Evolutionary conservation across 2,888 invertebrate genomes (phyloP).

Genomic region (Ophonus ardosiacus): DNA sequence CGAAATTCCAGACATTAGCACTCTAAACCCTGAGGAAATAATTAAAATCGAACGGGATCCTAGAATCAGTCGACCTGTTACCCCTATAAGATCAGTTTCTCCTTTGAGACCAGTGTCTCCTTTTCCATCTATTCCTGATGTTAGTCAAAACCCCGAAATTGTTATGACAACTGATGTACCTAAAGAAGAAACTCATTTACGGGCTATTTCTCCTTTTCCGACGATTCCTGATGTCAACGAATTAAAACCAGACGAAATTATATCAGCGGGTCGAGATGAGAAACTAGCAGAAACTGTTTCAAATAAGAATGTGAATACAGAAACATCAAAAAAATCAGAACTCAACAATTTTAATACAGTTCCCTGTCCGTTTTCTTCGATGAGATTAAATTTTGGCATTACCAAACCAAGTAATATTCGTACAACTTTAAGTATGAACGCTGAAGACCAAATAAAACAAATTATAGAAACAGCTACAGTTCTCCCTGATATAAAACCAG

Average conservation of each 20-base stretch:
- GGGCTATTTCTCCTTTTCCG: constrained; percentile 71
- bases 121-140: constrained; percentile 70
- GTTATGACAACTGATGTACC: constrained; percentile 66
- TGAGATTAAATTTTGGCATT: constrained; percentile 45
- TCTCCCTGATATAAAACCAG: neutral
- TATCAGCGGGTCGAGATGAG: constrained; percentile 24
- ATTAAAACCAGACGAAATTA: constrained; percentile 68
- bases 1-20: constrained; percentile 70
- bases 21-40: constrained; percentile 67
- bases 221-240: constrained; percentile 70
- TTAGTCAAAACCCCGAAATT: constrained; percentile 68
- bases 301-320: constrained; percentile 12
- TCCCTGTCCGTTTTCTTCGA: constrained; percentile 54
- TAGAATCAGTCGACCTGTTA: constrained; percentile 60
- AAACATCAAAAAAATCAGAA: neutral
- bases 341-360: constrained; percentile 54
- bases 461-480: neutral
- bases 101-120: constrained; percentile 66
- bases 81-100: constrained; percentile 57
- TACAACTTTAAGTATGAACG: constrained; percentile 7
- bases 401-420: constrained; percentile 47
- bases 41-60: constrained; percentile 63
- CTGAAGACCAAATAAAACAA: constrained; percentile 23
- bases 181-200: constrained; percentile 47
- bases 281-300: constrained; percentile 64